A percentile compares a stretch with the other conserved stretches of the same genome.
Evolutionary conservation across 2,797 vertebrate genomes (phyloP).

Genomic region (Xiphorhynchus erythropygius): DNA sequence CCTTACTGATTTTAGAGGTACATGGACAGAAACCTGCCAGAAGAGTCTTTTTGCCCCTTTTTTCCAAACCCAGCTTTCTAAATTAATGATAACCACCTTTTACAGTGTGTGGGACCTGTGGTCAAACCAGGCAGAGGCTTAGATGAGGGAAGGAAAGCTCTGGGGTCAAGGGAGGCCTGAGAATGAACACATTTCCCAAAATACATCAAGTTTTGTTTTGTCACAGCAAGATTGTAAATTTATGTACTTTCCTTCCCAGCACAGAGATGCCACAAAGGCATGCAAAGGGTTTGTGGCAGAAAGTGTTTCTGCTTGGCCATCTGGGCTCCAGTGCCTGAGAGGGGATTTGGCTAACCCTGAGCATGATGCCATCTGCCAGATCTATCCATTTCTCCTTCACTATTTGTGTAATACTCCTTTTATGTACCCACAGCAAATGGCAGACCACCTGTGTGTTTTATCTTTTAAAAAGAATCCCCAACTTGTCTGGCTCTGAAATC

Average conservation of each 20-base stretch:
- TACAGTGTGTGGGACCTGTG: fast-evolving
- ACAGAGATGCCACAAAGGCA: slow-evolving; percentile 9
- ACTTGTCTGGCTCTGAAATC: background rate
- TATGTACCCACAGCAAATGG: slow-evolving; percentile 41
- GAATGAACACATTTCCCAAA: background rate
- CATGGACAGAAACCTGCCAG: background rate
- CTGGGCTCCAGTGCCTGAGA: slow-evolving; percentile 17
- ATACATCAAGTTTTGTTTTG: background rate
- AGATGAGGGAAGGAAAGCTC: background rate
- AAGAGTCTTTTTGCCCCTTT: background rate
- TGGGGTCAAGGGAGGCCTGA: background rate
- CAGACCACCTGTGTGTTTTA: slow-evolving; percentile 6
- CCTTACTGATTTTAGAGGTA: background rate
- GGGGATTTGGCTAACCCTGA: slow-evolving; percentile 58
- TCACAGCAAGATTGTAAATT: background rate
- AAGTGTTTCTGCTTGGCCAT: slow-evolving; percentile 49
- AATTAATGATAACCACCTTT: background rate
- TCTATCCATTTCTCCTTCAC: slow-evolving; percentile 18
- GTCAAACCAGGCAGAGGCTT: background rate
- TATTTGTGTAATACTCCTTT: slow-evolving; percentile 33
- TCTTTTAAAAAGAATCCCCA: background rate
- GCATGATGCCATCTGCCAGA: slow-evolving; percentile 25
- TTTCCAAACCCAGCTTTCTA: background rate
- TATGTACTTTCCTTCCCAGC: background rate
- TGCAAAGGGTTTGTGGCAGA: background rate